phyloP scores from a whole-genome alignment of 2,797 vertebrate species.

The Crenuchus spilurus region DNA sequence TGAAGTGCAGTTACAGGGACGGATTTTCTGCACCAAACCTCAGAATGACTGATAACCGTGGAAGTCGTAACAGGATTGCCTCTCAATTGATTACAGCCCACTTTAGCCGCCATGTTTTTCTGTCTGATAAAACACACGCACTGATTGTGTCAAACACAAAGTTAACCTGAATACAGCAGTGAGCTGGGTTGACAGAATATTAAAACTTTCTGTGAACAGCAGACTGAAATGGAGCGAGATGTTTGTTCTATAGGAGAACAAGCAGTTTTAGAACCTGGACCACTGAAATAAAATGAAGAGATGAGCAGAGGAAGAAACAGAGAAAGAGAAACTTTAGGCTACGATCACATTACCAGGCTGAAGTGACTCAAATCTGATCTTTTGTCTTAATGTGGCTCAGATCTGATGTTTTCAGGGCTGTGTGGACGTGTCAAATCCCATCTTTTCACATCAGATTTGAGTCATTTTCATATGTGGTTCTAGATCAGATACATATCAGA shows the following conservation, averaged over 20 bases:
- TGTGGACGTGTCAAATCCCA: no score
- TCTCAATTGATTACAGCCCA: background rate
- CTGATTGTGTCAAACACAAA: background rate
- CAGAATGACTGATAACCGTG: constrained; percentile 28
- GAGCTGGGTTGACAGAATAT: background rate
- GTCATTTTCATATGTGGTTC: no score
- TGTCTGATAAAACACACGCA: background rate
- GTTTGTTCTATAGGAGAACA: background rate
- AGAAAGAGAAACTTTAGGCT: no score
- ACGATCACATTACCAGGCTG: no score
- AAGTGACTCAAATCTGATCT: no score
- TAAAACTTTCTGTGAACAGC: background rate
- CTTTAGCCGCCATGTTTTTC: background rate
- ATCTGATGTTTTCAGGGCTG: no score
- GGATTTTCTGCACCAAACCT: constrained; percentile 21
- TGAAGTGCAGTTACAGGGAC: constrained; percentile 1
- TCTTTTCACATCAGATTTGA: no score
- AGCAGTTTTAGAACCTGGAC: constrained; percentile 6
- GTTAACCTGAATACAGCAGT: background rate
- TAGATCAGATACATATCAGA: no score
- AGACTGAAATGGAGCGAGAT: background rate
- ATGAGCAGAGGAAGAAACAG: background rate
- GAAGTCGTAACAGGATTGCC: background rate
- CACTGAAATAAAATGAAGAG: constrained; percentile 4
- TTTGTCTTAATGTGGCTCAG: no score